A percentile compares a stretch with the other conserved stretches of the same genome.
phyloP scores from a whole-genome alignment of 1,140 invertebrate species.

The Musca vetustissima region DNA sequence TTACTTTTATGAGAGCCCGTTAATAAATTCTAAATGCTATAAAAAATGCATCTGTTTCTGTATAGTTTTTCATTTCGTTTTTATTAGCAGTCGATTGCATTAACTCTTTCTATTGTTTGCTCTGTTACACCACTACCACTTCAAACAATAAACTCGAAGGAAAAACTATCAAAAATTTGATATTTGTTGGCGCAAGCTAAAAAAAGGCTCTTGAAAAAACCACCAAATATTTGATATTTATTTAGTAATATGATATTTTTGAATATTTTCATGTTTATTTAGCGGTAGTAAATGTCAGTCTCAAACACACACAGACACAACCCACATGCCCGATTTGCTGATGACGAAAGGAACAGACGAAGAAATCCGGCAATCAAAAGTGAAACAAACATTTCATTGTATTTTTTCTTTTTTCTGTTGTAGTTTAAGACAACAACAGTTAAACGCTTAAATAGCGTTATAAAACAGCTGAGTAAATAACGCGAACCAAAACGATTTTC shows the following conservation, averaged over 20 bases:
- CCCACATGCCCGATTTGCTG: not conserved
- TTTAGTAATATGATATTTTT: not conserved
- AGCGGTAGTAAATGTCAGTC: not conserved
- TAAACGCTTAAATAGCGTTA: not conserved
- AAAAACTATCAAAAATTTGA: not conserved
- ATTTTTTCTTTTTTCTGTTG: not conserved
- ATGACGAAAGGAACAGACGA: too few relatives aligned
- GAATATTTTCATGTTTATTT: not conserved
- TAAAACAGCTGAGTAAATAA: conserved; percentile 6
- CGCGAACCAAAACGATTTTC: not conserved
- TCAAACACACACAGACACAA: not conserved
- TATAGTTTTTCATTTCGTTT: too few relatives aligned
- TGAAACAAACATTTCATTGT: conserved; percentile 6
- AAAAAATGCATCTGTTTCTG: too few relatives aligned
- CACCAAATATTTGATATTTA: not conserved
- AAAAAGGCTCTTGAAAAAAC: not conserved
- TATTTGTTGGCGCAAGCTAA: not conserved
- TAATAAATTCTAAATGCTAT: too few relatives aligned
- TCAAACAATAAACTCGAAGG: too few relatives aligned
- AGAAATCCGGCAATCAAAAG: not conserved
- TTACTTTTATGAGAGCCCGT: too few relatives aligned
- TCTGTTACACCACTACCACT: too few relatives aligned
- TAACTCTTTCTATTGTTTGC: too few relatives aligned
- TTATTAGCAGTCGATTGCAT: too few relatives aligned
- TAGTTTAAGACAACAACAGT: not conserved